These are phyloP conservation scores for fruit fly (Drosophila melanogaster) DNA, from an alignment of 1,140 invertebrate genomes.

Conservation along the genomic window Release_6_plus_ISO1_MT NC_004354.4:15880501-15881000, in stretches of 20 bases:
- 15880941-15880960: slow-evolving; percentile 42
- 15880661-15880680: slow-evolving; percentile 58
- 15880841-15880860: slow-evolving; percentile 60
- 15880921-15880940: slow-evolving; percentile 24
- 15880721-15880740: background rate
- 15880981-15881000: slow-evolving; percentile 34
- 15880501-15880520: too few species aligned
- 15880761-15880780: slow-evolving; percentile 44
- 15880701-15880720: slow-evolving; percentile 21
- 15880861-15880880: slow-evolving; percentile 56
- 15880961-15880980: slow-evolving; percentile 21
- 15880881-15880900: slow-evolving; percentile 48
- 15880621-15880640: slow-evolving; percentile 40
- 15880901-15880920: slow-evolving; percentile 16
- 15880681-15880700: slow-evolving; percentile 45
- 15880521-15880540: background rate
- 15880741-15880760: slow-evolving; percentile 15
- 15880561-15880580: slow-evolving; percentile 90
- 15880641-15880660: slow-evolving; percentile 44
- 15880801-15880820: slow-evolving; percentile 48
- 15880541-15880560: slow-evolving; percentile 92
- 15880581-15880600: slow-evolving; percentile 91
- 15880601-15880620: slow-evolving; percentile 84
- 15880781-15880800: slow-evolving; percentile 32
- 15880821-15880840: slow-evolving; percentile 60